Percentiles rank a stretch among this genome's conserved stretches.
These are phyloP conservation scores for Halcyon leucocephala DNA, from an alignment of 2,797 vertebrate genomes.

Conservation along the genomic window DNA sequence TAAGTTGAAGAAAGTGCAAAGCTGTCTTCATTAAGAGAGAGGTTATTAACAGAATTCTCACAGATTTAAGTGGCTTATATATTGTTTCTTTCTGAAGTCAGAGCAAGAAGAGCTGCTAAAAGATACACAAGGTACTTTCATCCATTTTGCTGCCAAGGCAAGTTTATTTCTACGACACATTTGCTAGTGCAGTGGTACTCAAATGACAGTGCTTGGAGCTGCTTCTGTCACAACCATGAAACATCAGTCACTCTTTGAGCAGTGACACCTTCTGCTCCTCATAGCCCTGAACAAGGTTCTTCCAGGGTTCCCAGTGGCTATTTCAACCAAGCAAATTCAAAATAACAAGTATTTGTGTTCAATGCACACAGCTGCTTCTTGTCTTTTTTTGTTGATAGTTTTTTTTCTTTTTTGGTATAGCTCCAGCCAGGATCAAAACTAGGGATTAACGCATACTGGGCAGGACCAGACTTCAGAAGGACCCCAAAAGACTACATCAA, in stretches of 20 bases:
- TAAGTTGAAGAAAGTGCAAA: neutral
- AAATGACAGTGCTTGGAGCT: conserved; percentile 36
- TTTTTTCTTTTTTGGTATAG: neutral
- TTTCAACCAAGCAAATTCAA: conserved; percentile 23
- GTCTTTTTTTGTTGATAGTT: neutral
- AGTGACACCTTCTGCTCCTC: conserved; percentile 35
- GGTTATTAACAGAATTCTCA: neutral
- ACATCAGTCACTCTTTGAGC: conserved; percentile 23
- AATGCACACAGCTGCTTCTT: neutral
- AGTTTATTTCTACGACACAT: neutral
- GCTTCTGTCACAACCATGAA: conserved; percentile 32
- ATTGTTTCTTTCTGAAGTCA: neutral
- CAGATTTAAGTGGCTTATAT: neutral
- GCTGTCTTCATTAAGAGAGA: neutral
- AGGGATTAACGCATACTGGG: neutral
- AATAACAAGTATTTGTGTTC: conserved; percentile 13
- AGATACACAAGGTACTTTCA: neutral
- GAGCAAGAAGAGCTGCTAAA: neutral
- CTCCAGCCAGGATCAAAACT: neutral
- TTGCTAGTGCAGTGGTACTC: neutral
- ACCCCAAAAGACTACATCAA: neutral
- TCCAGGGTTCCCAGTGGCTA: neutral
- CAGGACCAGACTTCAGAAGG: neutral
- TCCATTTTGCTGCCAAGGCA: conserved; percentile 4
- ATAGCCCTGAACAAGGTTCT: neutral